phyloP scores from a whole-genome alignment of 2,888 invertebrate genomes.

The Bellardia bayeri region DNA sequence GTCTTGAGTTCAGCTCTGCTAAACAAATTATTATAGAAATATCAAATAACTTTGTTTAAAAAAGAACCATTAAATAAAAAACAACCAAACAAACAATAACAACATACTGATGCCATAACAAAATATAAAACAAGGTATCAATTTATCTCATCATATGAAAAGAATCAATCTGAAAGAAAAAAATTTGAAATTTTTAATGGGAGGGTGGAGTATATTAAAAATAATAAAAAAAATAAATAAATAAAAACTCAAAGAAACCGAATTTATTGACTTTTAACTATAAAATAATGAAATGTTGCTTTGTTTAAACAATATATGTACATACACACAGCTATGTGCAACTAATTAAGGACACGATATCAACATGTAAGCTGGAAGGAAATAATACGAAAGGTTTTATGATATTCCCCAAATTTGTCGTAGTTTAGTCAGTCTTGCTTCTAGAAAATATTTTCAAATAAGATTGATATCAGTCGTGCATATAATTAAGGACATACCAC shows the following conservation, averaged over 20 bases:
- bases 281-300: slow-evolving; percentile 40
- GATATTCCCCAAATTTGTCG: too few species aligned
- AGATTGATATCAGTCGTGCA: too few species aligned
- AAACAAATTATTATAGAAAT: slow-evolving; percentile 42
- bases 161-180: not conserved
- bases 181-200: not conserved
- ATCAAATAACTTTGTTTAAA: slow-evolving; percentile 45
- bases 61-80: not conserved
- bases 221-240: slow-evolving; percentile 7
- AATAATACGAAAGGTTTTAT: too few species aligned
- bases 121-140: slow-evolving; percentile 36
- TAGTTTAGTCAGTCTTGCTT: too few species aligned
- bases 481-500: too few species aligned
- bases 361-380: too few species aligned
- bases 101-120: not conserved
- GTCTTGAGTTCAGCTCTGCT: slow-evolving; percentile 4
- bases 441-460: too few species aligned
- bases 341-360: too few species aligned
- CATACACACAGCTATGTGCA: too few species aligned
- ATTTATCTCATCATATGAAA: slow-evolving; percentile 41
- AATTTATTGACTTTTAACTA: slow-evolving; percentile 53
- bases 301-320: slow-evolving; percentile 28
- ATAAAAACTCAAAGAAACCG: slow-evolving; percentile 47
- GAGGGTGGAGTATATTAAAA: slow-evolving; percentile 25
- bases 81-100: not conserved